Evolutionary conservation across 2,888 invertebrate species (phyloP).

Genomic region (Fabriciana adippe): DNA sequence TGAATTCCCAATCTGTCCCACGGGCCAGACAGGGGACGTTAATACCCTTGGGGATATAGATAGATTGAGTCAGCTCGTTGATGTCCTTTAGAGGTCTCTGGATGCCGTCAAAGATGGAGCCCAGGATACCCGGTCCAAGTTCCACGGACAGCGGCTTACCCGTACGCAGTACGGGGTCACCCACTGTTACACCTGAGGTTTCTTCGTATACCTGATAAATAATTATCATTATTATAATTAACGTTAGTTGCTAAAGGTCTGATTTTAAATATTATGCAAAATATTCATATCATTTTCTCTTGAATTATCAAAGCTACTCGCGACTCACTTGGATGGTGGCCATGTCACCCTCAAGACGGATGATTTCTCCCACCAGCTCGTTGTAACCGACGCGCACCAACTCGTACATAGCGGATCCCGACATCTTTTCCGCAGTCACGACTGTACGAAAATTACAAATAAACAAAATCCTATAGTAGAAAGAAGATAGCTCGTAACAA

Average conservation of each 20-base stretch:
- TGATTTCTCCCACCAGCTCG: slow-evolving; percentile 99
- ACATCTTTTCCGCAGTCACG: slow-evolving; percentile 99
- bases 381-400: slow-evolving; percentile 98
- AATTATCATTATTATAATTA: not conserved
- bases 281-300: not conserved
- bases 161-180: slow-evolving; percentile 98
- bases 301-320: not conserved
- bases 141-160: slow-evolving; percentile 99
- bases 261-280: not conserved
- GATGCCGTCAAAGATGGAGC: slow-evolving; percentile 99
- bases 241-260: not conserved
- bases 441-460: slow-evolving; percentile 81
- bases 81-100: slow-evolving; percentile 99
- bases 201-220: slow-evolving; percentile 91
- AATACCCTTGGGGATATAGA: slow-evolving; percentile 99
- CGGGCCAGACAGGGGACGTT: slow-evolving; percentile 96
- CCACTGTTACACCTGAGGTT: slow-evolving; percentile 99
- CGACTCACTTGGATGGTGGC: slow-evolving; percentile 97
- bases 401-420: slow-evolving; percentile 99
- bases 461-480: not conserved
- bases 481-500: too few species aligned
- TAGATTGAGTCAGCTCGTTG: slow-evolving; percentile 94
- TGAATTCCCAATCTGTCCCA: slow-evolving; percentile 94
- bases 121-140: slow-evolving; percentile 99
- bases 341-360: slow-evolving; percentile 99